Evolutionary conservation across 1,140 invertebrate genomes (phyloP).

Genomic region (Camponotus vicinus): DNA sequence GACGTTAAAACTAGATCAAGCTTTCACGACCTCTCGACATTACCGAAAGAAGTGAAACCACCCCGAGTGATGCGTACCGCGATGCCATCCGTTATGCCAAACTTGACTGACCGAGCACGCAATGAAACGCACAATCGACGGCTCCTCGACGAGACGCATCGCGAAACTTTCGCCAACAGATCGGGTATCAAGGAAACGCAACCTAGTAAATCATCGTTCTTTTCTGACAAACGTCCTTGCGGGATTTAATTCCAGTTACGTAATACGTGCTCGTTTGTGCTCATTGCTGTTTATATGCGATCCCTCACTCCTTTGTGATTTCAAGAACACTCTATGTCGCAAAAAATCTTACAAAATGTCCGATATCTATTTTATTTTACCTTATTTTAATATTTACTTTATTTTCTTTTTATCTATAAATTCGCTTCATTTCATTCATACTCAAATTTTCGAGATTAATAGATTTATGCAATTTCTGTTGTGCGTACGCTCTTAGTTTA

Average conservation of each 20-base stretch:
- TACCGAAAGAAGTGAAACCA: conserved; percentile 69
- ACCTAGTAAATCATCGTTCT: background rate
- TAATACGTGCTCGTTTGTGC: conserved; percentile 1
- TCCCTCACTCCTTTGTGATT: background rate
- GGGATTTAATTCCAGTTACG: background rate
- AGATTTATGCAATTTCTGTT: background rate
- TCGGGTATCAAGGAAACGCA: background rate
- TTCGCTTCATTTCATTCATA: background rate
- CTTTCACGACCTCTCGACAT: conserved; percentile 69
- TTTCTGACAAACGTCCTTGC: conserved; percentile 40
- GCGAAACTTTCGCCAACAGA: conserved; percentile 28
- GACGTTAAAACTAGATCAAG: conserved; percentile 63
- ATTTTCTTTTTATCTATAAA: background rate
- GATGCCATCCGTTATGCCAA: conserved; percentile 20
- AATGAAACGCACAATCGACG: conserved; percentile 18
- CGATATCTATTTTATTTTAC: no score
- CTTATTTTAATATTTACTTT: background rate
- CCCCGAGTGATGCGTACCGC: background rate
- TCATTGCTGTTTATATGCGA: background rate
- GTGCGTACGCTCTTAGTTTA: background rate
- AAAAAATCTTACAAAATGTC: background rate
- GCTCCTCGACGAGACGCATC: background rate
- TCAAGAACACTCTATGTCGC: background rate
- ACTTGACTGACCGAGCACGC: conserved; percentile 15
- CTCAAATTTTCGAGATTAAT: background rate